These are phyloP conservation scores for Tringa solitaria DNA, from an alignment of 2,113 vertebrate species.

Conservation along the genomic window DNA sequence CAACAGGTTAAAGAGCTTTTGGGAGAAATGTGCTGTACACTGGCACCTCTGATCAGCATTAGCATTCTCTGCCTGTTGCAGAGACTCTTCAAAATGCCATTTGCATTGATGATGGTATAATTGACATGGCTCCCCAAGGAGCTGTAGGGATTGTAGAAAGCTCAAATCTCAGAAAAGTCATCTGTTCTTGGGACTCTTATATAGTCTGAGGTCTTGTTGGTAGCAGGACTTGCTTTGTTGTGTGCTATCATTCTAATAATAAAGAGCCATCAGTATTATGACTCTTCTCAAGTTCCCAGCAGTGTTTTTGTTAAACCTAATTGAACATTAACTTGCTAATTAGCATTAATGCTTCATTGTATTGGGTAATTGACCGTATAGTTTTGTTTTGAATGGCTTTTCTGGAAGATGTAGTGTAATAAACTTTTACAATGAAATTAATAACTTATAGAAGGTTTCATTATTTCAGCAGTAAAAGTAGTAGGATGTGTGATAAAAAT, in stretches of 20 bases:
- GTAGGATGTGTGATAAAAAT: neutral
- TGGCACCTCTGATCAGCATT: conserved; percentile 54
- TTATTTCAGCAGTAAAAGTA: conserved; percentile 13
- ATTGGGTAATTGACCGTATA: neutral
- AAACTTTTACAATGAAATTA: conserved; percentile 6
- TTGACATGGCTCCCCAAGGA: conserved; percentile 71
- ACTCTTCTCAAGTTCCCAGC: conserved; percentile 34
- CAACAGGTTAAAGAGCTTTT: conserved; percentile 35
- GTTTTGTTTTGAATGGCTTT: conserved; percentile 15
- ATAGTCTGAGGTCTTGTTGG: conserved; percentile 29
- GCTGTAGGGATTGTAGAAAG: conserved; percentile 54
- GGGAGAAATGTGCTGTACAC: neutral
- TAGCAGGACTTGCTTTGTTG: conserved; percentile 38
- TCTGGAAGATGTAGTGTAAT: neutral
- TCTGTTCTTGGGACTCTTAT: conserved; percentile 57
- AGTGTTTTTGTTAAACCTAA: conserved; percentile 40
- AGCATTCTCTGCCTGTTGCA: conserved; percentile 55
- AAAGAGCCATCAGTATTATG: neutral
- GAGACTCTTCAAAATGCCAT: conserved; percentile 73
- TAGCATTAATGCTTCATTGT: conserved; percentile 26
- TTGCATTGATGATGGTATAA: conserved; percentile 72
- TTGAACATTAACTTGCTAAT: conserved; percentile 50
- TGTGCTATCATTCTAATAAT: conserved; percentile 50
- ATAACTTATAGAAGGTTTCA: neutral
- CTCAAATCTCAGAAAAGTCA: conserved; percentile 57